Conservation (phyloP, 64 coral and sea anemone species). For the Montipora sp. region DNA sequence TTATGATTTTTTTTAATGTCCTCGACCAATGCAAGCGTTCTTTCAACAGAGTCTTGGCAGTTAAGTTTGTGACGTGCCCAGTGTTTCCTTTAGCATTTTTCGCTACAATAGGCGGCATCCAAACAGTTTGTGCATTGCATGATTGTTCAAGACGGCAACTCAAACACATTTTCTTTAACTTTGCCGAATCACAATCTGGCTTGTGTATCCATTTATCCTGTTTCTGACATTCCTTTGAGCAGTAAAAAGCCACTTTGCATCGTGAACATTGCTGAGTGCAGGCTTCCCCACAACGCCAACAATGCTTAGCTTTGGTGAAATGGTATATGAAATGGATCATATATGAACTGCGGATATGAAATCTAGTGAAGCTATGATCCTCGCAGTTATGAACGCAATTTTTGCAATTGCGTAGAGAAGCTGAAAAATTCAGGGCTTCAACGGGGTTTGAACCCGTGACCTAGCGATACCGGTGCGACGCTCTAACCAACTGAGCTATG, state of each 20-base stretch:
- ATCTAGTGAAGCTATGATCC: no score
- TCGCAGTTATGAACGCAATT: no score
- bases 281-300: slow-evolving; percentile 8
- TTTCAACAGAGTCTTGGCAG: slow-evolving; percentile 13
- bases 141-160: slow-evolving; percentile 6
- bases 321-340: no score
- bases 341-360: no score
- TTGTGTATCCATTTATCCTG: slow-evolving; percentile 58
- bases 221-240: slow-evolving; percentile 48
- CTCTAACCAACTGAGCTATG: no score
- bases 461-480: no score
- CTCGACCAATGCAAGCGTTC: background rate
- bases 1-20: background rate
- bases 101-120: slow-evolving; percentile 37
- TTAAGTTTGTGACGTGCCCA: background rate
- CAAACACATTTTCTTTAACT: slow-evolving; percentile 37
- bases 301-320: background rate
- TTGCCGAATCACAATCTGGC: no score
- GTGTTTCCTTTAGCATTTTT: slow-evolving; percentile 48
- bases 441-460: no score
- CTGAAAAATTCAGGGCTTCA: no score
- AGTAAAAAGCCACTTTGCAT: slow-evolving; percentile 40
- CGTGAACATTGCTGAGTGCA: slow-evolving; percentile 26
- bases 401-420: no score
- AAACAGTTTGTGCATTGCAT: slow-evolving; percentile 27